These are phyloP conservation scores for Ploceus nigricollis DNA, from an alignment of 2,113 vertebrate genomes.

Conservation along the genomic window DNA sequence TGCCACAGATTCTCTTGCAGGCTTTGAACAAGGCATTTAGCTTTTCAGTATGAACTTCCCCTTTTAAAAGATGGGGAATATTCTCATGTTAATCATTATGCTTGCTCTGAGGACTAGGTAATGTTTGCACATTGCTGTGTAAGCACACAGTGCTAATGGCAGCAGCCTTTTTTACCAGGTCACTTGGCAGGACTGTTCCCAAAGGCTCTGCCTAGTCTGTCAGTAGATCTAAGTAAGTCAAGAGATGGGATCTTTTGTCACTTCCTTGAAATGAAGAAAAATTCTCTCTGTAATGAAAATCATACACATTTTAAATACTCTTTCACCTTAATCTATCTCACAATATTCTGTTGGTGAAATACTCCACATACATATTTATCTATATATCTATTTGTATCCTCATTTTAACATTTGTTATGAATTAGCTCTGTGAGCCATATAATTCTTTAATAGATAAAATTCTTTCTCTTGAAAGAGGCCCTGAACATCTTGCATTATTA, in stretches of 20 bases:
- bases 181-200: neutral
- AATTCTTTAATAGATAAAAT: neutral
- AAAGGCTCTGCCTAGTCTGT: neutral
- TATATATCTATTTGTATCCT: neutral
- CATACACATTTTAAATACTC: neutral
- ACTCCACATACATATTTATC: neutral
- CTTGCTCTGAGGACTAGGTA: neutral
- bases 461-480: neutral
- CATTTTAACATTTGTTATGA: neutral
- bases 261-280: neutral
- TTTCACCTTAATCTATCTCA: neutral
- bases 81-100: neutral
- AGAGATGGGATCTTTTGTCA: neutral
- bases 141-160: neutral
- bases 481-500: neutral
- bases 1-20: neutral
- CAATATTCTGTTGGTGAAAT: neutral
- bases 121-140: neutral
- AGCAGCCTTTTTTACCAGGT: neutral
- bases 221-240: neutral
- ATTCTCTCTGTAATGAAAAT: neutral
- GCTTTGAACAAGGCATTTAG: neutral
- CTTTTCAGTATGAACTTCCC: neutral
- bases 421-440: neutral
- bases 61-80: neutral